Percentiles rank a stretch among this genome's conserved stretches.
These are phyloP conservation scores for Rhinogobio ventralis DNA, from an alignment of 2,797 vertebrate species.

Conservation along the genomic window DNA sequence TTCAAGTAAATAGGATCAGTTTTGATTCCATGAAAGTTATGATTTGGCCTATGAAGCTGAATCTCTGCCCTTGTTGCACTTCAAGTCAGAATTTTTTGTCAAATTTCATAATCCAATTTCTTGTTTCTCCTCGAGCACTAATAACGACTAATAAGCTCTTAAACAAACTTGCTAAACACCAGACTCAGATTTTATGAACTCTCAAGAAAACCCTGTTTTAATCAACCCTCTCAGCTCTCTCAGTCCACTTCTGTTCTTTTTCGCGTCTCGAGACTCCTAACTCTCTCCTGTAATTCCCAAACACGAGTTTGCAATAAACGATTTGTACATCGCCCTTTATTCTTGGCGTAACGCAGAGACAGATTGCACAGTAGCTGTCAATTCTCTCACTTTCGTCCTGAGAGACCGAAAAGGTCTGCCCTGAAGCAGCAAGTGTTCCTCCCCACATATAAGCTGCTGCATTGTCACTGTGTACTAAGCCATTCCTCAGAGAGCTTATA, in stretches of 20 bases:
- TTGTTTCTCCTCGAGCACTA: slow-evolving; percentile 21
- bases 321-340: slow-evolving; percentile 45
- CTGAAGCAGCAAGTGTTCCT: slow-evolving; percentile 82
- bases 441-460: slow-evolving; percentile 94
- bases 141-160: slow-evolving; percentile 33
- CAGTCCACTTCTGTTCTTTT: slow-evolving; percentile 13
- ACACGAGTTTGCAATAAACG: slow-evolving; percentile 38
- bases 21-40: background rate
- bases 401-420: slow-evolving; percentile 81
- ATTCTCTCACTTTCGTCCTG: slow-evolving; percentile 74
- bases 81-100: slow-evolving; percentile 6
- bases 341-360: slow-evolving; percentile 56
- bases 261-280: background rate
- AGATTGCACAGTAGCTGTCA: slow-evolving; percentile 83
- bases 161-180: slow-evolving; percentile 24
- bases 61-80: background rate
- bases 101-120: slow-evolving; percentile 13
- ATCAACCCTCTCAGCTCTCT: slow-evolving; percentile 33
- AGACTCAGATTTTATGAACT: slow-evolving; percentile 46
- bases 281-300: slow-evolving; percentile 34
- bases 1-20: background rate
- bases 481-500: slow-evolving; percentile 90
- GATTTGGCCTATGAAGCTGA: background rate
- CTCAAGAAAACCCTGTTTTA: slow-evolving; percentile 56
- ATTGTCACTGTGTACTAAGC: slow-evolving; percentile 91